These are phyloP conservation scores for Porites lutea DNA, from an alignment of 64 coral and sea anemone genomes.

Conservation along the genomic window DNA sequence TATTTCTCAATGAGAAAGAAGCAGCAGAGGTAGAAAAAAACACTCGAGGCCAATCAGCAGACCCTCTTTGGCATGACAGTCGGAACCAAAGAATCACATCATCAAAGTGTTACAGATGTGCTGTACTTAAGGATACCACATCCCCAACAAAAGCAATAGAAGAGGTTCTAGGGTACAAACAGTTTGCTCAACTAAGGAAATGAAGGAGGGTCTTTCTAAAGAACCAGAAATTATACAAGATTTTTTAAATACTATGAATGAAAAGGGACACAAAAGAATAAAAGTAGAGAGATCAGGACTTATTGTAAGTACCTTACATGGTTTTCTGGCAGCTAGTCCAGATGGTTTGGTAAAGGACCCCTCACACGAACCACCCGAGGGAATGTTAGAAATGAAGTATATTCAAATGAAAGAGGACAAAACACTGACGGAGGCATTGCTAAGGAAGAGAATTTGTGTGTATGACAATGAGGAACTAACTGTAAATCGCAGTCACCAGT, in stretches of 20 bases:
- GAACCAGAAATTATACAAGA: constrained; percentile 44
- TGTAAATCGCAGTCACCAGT: constrained; percentile 43
- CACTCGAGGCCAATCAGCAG: constrained; percentile 43
- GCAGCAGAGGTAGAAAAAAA: constrained; percentile 3
- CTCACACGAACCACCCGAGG: background rate
- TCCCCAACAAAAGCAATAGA: constrained; percentile 64
- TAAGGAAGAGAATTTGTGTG: constrained; percentile 58
- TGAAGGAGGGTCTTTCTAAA: constrained; percentile 57
- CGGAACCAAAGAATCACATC: constrained; percentile 60
- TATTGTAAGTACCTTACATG: constrained; percentile 44
- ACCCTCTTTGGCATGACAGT: constrained; percentile 23
- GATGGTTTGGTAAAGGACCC: constrained; percentile 46
- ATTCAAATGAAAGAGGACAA: constrained; percentile 31
- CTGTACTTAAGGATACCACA: constrained; percentile 36
- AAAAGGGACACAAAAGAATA: constrained; percentile 38
- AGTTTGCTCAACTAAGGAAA: constrained; percentile 17
- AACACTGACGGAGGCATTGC: constrained; percentile 27
- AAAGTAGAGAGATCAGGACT: constrained; percentile 41
- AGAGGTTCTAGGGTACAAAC: constrained; percentile 42
- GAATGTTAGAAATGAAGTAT: constrained; percentile 47
- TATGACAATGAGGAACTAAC: constrained; percentile 18
- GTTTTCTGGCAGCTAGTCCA: constrained; percentile 42
- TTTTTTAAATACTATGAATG: constrained; percentile 13
- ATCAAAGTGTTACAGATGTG: constrained; percentile 48
- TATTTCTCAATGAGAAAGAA: constrained; percentile 35